These are phyloP conservation scores for Edolisoma coerulescens DNA, from an alignment of 2,113 vertebrate genomes.

Conservation along the genomic window DNA sequence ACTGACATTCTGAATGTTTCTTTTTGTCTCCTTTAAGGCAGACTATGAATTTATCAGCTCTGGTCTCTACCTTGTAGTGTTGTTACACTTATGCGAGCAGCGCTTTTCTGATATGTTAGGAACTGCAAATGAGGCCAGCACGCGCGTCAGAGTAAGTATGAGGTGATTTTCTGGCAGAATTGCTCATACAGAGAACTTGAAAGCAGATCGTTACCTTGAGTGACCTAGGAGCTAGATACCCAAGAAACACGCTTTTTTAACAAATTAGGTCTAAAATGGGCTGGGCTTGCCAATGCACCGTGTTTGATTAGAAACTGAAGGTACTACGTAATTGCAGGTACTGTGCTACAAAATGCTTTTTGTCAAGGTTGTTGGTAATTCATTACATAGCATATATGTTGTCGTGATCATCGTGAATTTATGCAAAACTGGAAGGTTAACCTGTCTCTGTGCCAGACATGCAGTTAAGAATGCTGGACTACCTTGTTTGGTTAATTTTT, in stretches of 20 bases:
- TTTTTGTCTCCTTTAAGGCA: slow-evolving; percentile 75
- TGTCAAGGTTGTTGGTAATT: background rate
- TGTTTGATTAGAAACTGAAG: background rate
- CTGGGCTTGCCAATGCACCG: background rate
- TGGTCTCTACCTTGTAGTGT: slow-evolving; percentile 94
- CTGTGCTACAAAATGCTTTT: background rate
- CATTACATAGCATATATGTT: background rate
- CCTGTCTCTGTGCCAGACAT: background rate
- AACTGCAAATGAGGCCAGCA: slow-evolving; percentile 85
- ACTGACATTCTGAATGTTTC: slow-evolving; percentile 14
- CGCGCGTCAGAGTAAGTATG: slow-evolving; percentile 86
- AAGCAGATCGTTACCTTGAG: background rate
- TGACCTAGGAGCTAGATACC: background rate
- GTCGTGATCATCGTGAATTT: background rate
- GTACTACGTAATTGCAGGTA: background rate
- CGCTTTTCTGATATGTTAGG: slow-evolving; percentile 96
- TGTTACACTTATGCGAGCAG: slow-evolving; percentile 94
- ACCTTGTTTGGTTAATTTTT: background rate
- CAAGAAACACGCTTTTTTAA: background rate
- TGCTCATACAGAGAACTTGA: background rate
- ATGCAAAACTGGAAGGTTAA: background rate
- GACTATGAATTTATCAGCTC: slow-evolving; percentile 98
- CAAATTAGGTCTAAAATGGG: background rate
- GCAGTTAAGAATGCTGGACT: background rate
- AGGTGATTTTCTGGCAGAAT: background rate